A percentile compares a stretch with the other conserved stretches of the same genome.
phyloP scores from a whole-genome alignment of 2,797 vertebrate species.

The Sebastes steindachneri region DNA sequence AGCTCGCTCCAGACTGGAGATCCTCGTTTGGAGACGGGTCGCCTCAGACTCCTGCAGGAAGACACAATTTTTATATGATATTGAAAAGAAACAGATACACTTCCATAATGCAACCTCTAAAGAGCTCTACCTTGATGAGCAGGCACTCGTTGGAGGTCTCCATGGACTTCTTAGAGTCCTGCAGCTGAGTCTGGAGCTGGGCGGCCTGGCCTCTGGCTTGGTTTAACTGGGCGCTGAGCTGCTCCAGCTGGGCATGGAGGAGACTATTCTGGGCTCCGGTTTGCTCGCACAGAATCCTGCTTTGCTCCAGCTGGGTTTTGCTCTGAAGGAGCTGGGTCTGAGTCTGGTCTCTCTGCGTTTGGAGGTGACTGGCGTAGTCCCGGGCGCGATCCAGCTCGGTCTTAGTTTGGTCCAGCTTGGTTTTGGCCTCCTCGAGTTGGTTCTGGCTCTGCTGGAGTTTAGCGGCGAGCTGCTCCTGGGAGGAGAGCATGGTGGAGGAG shows the following conservation, averaged over 20 bases:
- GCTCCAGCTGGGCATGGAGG: slow-evolving; percentile 80
- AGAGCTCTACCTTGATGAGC: slow-evolving; percentile 83
- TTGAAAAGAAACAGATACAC: background rate
- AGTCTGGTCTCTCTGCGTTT: slow-evolving; percentile 55
- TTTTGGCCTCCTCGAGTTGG: slow-evolving; percentile 55
- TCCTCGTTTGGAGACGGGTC: slow-evolving; percentile 83
- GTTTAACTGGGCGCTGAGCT: slow-evolving; percentile 66
- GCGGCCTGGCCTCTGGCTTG: slow-evolving; percentile 31
- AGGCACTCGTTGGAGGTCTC: slow-evolving; percentile 81
- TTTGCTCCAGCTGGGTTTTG: slow-evolving; percentile 58
- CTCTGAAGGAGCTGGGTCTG: slow-evolving; percentile 46
- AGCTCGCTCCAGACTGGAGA: slow-evolving; percentile 82
- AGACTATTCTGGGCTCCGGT: slow-evolving; percentile 52
- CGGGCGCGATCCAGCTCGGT: slow-evolving; percentile 33
- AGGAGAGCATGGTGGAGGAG: slow-evolving; percentile 79
- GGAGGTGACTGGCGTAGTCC: slow-evolving; percentile 32
- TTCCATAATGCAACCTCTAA: background rate
- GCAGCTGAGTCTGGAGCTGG: slow-evolving; percentile 81
- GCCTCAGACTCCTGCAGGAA: slow-evolving; percentile 85
- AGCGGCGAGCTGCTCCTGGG: slow-evolving; percentile 82
- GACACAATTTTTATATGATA: background rate
- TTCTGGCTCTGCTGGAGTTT: slow-evolving; percentile 79
- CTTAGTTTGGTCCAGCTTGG: slow-evolving; percentile 50
- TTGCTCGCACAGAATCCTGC: slow-evolving; percentile 47
- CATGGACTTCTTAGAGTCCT: slow-evolving; percentile 76